Evolutionary conservation across 2,113 vertebrate genomes (phyloP).

Genomic region (Leptocoma aspasia): DNA sequence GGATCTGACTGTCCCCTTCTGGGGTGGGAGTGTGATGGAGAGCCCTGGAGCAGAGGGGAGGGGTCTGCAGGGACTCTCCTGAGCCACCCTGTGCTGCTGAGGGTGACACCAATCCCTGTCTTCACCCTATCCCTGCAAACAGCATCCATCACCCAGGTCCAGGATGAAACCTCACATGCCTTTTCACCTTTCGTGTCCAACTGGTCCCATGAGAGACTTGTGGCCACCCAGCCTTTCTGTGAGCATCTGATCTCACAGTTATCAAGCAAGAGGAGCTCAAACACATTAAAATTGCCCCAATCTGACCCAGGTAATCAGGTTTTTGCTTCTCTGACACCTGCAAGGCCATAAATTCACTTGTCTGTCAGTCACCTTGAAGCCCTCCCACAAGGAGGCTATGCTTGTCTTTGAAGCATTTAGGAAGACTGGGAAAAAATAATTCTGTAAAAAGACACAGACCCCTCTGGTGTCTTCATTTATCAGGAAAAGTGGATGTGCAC

Average conservation of each 20-base stretch:
- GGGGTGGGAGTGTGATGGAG: background rate
- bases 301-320: background rate
- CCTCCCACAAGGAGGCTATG: background rate
- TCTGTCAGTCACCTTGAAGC: background rate
- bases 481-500: background rate
- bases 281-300: background rate
- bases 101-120: background rate
- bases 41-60: background rate
- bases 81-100: background rate
- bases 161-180: rapidly evolving
- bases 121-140: background rate
- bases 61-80: background rate
- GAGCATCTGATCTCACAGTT: background rate
- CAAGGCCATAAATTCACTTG: background rate
- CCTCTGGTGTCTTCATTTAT: background rate
- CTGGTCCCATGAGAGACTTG: background rate
- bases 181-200: background rate
- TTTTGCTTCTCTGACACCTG: background rate
- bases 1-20: background rate
- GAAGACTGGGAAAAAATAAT: background rate
- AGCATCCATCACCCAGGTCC: rapidly evolving
- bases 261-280: background rate
- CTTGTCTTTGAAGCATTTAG: background rate
- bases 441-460: background rate
- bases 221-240: background rate